phyloP scores from a whole-genome alignment of 2,113 vertebrate species.

The Manacus vitellinus region DNA sequence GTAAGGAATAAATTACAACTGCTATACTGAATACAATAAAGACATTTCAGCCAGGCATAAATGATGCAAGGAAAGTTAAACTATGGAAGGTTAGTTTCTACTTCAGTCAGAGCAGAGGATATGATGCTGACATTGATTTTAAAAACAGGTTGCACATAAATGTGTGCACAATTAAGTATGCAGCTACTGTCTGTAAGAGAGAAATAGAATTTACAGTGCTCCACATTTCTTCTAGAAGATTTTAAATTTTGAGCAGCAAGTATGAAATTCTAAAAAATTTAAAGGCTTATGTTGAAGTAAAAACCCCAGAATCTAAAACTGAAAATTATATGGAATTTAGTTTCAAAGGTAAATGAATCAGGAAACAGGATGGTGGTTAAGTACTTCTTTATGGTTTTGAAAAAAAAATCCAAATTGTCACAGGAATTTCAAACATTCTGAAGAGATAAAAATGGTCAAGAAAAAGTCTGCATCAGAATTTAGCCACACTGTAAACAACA shows the following conservation, averaged over 20 bases:
- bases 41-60: neutral
- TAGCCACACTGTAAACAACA: neutral
- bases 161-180: neutral
- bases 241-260: neutral
- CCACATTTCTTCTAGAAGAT: neutral
- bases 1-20: neutral
- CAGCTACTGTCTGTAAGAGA: neutral
- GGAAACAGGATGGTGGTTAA: neutral
- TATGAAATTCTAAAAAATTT: neutral
- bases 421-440: neutral
- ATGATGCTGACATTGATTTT: neutral
- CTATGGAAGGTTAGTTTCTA: neutral
- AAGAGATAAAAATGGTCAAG: neutral
- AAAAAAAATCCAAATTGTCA: neutral
- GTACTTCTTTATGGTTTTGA: neutral
- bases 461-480: neutral
- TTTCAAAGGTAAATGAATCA: neutral
- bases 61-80: neutral
- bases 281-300: neutral
- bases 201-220: neutral
- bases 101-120: neutral
- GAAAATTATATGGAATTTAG: neutral
- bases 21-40: neutral
- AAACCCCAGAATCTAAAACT: neutral
- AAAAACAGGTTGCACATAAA: neutral